A percentile compares a stretch with the other conserved stretches of the same genome.
These are phyloP conservation scores for Nomada goodeniana DNA, from an alignment of 2,888 invertebrate species.

Conservation along the genomic window DNA sequence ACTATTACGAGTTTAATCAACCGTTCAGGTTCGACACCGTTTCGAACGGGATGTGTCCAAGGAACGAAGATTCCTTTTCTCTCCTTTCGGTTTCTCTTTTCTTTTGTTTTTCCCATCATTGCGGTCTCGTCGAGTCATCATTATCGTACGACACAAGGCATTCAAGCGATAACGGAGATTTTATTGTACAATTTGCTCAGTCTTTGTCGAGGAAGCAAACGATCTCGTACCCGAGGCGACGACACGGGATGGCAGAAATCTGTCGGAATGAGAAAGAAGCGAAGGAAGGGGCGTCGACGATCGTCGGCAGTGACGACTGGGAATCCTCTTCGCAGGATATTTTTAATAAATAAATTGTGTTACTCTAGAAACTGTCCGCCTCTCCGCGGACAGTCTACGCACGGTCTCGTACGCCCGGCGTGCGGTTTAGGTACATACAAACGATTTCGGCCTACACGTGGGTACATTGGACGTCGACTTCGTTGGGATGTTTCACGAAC, in stretches of 20 bases:
- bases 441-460: constrained; percentile 70
- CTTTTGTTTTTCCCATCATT: background rate
- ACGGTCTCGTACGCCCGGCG: constrained; percentile 70
- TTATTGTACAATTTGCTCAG: constrained; percentile 64
- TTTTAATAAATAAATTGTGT: constrained; percentile 75
- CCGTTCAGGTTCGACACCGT: background rate
- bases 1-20: background rate
- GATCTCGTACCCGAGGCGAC: constrained; percentile 16
- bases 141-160: constrained; percentile 60
- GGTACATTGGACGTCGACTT: constrained; percentile 60
- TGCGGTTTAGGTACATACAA: constrained; percentile 71
- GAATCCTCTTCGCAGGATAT: constrained; percentile 41
- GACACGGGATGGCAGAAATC: constrained; percentile 16
- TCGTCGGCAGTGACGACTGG: constrained; percentile 62
- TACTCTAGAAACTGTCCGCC: constrained; percentile 75
- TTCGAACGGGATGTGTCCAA: background rate
- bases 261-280: constrained; percentile 7
- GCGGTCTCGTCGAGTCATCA: constrained; percentile 63
- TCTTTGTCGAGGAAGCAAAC: constrained; percentile 66
- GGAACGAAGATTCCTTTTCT: background rate
- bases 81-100: constrained; percentile 18
- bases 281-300: constrained; percentile 38
- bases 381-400: constrained; percentile 71
- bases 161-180: constrained; percentile 43
- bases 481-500: background rate